These are phyloP conservation scores for Pissodes strobi DNA, from an alignment of 1,140 invertebrate genomes.

Conservation along the genomic window DNA sequence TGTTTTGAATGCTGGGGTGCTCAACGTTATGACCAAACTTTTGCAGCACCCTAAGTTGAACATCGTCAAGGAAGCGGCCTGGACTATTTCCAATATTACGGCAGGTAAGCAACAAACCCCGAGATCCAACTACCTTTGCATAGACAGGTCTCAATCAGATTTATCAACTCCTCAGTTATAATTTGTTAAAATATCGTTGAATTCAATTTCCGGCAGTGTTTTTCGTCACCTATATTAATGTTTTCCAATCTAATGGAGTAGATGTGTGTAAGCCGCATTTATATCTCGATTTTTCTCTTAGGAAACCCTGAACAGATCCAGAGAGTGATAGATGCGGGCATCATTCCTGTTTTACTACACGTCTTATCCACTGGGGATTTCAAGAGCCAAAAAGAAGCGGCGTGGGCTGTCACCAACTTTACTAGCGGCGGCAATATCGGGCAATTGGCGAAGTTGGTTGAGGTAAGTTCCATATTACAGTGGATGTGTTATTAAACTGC, in stretches of 20 bases:
- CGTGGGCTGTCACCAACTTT: conserved; percentile 98
- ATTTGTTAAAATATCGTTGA: no score
- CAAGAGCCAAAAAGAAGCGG: conserved; percentile 98
- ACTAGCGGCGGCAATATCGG: conserved; percentile 95
- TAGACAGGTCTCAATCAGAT: no score
- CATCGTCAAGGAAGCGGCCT: conserved; percentile 92
- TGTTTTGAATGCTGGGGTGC: conserved; percentile 80
- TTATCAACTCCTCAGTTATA: no score
- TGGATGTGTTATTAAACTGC: not conserved
- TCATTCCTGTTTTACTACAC: conserved; percentile 73
- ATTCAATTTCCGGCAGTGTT: no score
- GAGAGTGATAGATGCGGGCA: conserved; percentile 91
- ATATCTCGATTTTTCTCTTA: conserved; percentile 78
- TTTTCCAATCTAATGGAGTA: no score
- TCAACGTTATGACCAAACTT: conserved; percentile 72
- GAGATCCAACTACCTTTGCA: no score
- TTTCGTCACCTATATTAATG: no score
- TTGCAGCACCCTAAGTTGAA: conserved; percentile 70
- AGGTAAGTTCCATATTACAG: conserved; percentile 52
- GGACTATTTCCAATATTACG: conserved; percentile 99
- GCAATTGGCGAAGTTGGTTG: conserved; percentile 85
- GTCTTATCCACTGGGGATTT: conserved; percentile 94
- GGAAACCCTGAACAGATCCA: conserved; percentile 97
- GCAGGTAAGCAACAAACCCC: no score
- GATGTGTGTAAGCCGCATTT: no score